Conservation (phyloP, 2,888 invertebrate genomes). For the Melieria crassipennis region DNA sequence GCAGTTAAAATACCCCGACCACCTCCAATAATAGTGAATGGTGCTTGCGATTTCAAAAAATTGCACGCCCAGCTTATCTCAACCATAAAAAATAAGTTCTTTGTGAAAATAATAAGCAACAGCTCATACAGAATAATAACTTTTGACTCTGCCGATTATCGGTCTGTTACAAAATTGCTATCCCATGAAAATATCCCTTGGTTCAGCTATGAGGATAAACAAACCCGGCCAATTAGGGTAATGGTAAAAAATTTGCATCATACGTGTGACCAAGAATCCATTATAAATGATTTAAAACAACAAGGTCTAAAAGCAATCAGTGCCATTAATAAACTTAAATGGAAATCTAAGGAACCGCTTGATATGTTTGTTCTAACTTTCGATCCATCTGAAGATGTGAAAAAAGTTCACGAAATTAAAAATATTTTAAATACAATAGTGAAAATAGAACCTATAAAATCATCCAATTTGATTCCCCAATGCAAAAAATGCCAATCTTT, state of each 20-base stretch:
- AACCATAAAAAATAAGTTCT: no score
- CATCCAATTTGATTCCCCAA: no score
- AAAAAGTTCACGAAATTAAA: constrained; percentile 15
- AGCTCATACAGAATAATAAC: not conserved
- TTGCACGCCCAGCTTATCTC: no score
- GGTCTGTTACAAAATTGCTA: no score
- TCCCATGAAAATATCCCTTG: no score
- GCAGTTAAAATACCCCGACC: no score
- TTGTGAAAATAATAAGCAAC: not conserved
- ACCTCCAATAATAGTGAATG: no score
- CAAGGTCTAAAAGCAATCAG: constrained; percentile 15
- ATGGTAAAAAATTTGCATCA: constrained; percentile 23
- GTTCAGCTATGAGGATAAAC: constrained; percentile 5
- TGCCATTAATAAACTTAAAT: not conserved
- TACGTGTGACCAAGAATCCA: not conserved
- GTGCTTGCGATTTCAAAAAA: no score
- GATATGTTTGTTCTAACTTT: constrained; percentile 22
- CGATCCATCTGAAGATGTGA: constrained; percentile 9
- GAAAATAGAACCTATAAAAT: no score
- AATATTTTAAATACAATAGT: not conserved
- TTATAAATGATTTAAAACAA: not conserved
- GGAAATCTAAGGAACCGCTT: constrained; percentile 7
- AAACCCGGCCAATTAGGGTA: constrained; percentile 21
- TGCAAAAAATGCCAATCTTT: no score
- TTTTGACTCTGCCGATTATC: not conserved